phyloP scores from a whole-genome alignment of 2,113 vertebrate species.

The Sinosuthora webbiana region DNA sequence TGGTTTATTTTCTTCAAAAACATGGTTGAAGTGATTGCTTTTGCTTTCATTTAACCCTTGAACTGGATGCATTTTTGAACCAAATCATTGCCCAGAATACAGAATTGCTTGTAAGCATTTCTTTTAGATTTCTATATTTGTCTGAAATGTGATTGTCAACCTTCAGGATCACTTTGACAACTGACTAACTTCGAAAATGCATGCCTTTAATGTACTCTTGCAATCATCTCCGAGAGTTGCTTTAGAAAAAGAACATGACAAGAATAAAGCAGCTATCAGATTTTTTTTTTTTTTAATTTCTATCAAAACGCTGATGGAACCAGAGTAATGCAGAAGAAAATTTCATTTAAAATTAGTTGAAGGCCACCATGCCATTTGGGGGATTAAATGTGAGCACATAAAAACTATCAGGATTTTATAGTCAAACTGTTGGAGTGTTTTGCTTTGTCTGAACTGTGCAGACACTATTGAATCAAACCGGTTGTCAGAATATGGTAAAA shows the following conservation, averaged over 20 bases:
- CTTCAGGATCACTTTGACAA: constrained; percentile 44
- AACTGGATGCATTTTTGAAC: constrained; percentile 64
- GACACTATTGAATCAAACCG: constrained; percentile 58
- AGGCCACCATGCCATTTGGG: constrained; percentile 25
- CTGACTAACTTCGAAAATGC: constrained; percentile 57
- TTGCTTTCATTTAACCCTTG: constrained; percentile 76
- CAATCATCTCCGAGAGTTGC: constrained; percentile 27
- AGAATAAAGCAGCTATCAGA: constrained; percentile 23
- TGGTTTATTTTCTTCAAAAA: constrained; percentile 80
- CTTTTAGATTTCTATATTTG: constrained; percentile 55
- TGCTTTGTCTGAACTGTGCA: constrained; percentile 56
- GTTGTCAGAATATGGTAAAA: constrained; percentile 68
- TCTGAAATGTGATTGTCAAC: constrained; percentile 46
- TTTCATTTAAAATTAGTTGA: constrained; percentile 49
- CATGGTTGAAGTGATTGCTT: constrained; percentile 71
- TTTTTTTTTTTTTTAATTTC: neutral
- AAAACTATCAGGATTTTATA: constrained; percentile 42
- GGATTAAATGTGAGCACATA: constrained; percentile 52
- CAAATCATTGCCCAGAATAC: neutral
- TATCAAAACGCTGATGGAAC: constrained; percentile 10
- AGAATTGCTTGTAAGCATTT: constrained; percentile 20
- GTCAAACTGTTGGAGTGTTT: constrained; percentile 45
- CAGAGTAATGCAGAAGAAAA: constrained; percentile 23
- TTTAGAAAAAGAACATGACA: constrained; percentile 41
- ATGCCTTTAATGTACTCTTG: constrained; percentile 53